Base-by-base conservation (phyloP, 2,113 vertebrate genomes). In the Antechinus stuartii region DNA sequence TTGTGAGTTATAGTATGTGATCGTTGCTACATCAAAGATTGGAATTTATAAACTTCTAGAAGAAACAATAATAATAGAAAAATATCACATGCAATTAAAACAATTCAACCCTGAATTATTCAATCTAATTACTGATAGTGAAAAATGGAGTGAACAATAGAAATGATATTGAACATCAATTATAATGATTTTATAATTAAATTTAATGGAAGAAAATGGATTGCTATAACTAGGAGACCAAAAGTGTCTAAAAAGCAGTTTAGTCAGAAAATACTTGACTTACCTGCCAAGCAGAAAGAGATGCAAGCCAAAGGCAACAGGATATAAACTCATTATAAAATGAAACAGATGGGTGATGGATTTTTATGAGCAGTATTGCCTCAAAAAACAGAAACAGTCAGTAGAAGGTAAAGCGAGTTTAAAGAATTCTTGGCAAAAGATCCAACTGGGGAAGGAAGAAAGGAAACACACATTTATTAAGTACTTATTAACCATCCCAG, bases 311-410 rank as follows among this genome's bases (percentile, higher is more conserved):
- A 84, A 84, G n/a, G n/a, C 68, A 84, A 42, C 68, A 84, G 68
- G 68, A 84, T 42, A 76, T n/a, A 84, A 23, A 84, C n/a, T 84
- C 68, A 84, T 84, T 84, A 84, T 84, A 84, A 84, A 84, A 84
- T 84, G 68, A 84, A 84, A 84, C 68, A 84, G 68, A 84, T 84
- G 68, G n/a, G 68, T 42, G 68, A 84, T 42, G 68, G 68, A 84
- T 84, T 84, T 42, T 84, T 84, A 84, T 42, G n/a, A 42, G 35
- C n/a, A 84, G 16, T 23, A 84, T 84, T 84, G n/a, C 35, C n/a
- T 84, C 68, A 42, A 84, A 42, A 84, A 84, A n/a, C 68, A 84
- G 68, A 84, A 84, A 84, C 35, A 84, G 68, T 7, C 68, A 84
- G 68, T 22, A 84, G 68, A 84, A 42, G 68, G 16, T 42, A 84